Evolutionary conservation across 2,888 invertebrate genomes (phyloP).

Genomic region (Dendrolimus pini): DNA sequence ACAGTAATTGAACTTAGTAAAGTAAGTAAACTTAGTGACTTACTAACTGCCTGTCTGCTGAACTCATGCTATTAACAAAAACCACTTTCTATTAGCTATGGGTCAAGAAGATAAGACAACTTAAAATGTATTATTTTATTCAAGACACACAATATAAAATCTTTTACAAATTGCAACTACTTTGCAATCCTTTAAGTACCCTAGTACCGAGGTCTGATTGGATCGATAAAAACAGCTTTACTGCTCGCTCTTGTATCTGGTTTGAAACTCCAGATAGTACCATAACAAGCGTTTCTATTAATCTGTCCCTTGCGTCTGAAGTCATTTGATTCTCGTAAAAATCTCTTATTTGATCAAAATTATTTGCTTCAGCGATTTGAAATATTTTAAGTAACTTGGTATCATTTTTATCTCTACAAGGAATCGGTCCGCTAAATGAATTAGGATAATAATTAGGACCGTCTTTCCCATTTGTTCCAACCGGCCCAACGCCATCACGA

Average conservation of each 20-base stretch:
- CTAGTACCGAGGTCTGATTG: constrained; percentile 8
- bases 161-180: too few relatives aligned
- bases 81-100: too few relatives aligned
- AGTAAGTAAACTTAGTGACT: too few relatives aligned
- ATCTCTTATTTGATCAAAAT: constrained; percentile 85
- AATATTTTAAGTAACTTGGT: constrained; percentile 66
- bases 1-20: too few relatives aligned
- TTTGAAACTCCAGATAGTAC: constrained; percentile 81
- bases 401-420: constrained; percentile 73
- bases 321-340: constrained; percentile 88
- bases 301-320: constrained; percentile 79
- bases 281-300: constrained; percentile 86
- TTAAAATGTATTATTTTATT: too few relatives aligned
- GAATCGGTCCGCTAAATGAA: constrained; percentile 89
- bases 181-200: constrained; percentile 5
- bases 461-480: constrained; percentile 85
- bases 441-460: constrained; percentile 96
- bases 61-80: too few relatives aligned
- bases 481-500: constrained; percentile 86
- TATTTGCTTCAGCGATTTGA: constrained; percentile 88
- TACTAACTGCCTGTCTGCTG: too few relatives aligned
- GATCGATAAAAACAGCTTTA: constrained; percentile 6
- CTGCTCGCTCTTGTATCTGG: constrained; percentile 33
- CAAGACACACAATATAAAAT: too few relatives aligned
- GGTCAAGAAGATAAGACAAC: too few relatives aligned